Evolutionary conservation across 2,797 vertebrate species (phyloP), one percentile per base, ranked within the genome.

Genomic region (Ispidina lecontei): DNA sequence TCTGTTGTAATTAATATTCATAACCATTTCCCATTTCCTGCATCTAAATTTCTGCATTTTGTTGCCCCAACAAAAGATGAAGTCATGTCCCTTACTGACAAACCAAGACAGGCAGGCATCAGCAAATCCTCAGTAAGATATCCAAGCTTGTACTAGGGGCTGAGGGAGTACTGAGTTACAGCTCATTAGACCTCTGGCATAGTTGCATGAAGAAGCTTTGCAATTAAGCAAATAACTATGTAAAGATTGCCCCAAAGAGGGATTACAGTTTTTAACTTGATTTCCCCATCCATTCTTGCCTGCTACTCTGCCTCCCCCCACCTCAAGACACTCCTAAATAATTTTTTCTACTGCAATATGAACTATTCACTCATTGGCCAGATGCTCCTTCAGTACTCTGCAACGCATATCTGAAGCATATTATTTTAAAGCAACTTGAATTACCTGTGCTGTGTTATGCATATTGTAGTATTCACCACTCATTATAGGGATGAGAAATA

Each of bases 391-490:
- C 43, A 64, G 62, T 3, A 20, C 18, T 25, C 39, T 49, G 18
- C 56, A 67, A 63, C 23, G 12, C 2, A 0, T 14, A 26, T 7
- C 52, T 33, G 52, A 81, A 52, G 41, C 1, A 1, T 8, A 10
- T 16, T 14, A 33, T 19, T 70, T 86, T 67, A 59, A 67, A 89
- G 29, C 19, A 59, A 41, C 3, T 7, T 10, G 28, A 77, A 68
- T 63, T 51, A 55, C 26, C 47, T 35, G 29, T 12, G 4, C 18
- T 17, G 8, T 23, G 22, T 8, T 4, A 10, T 25, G 23, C 1
- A 0, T 2, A 0, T 15, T 59, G 31, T 49, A 65, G 18, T 2
- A 67, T 43, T 33, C 0, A 0, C 6, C 25, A 14, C 63, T 70
- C 22, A 39, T 37, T 75, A 46, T 37, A 58, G 64, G 20, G 19